Conservation (phyloP, 2,888 invertebrate genomes). For the Heteropelma amictum region DNA sequence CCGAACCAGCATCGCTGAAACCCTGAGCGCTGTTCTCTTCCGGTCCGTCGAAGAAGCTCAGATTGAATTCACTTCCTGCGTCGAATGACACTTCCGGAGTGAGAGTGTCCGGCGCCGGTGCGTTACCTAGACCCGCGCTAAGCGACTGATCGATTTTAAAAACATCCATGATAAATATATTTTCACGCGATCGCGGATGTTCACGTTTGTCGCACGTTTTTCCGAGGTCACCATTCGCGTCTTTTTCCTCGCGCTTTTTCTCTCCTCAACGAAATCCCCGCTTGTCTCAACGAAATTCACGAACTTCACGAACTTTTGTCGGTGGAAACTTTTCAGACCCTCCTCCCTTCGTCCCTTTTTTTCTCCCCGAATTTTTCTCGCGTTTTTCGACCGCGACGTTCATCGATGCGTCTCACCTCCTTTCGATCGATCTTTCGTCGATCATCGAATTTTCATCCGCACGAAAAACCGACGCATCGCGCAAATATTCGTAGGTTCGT, state of each 20-base stretch:
- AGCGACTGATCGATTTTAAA: slow-evolving; percentile 85
- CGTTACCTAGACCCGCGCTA: slow-evolving; percentile 82
- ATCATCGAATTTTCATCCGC: neutral
- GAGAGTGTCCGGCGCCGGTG: slow-evolving; percentile 82
- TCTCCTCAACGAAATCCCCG: neutral
- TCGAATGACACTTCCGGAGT: slow-evolving; percentile 85
- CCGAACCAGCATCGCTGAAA: slow-evolving; percentile 84
- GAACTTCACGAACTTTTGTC: too few species aligned
- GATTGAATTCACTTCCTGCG: slow-evolving; percentile 88
- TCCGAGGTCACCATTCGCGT: slow-evolving; percentile 66
- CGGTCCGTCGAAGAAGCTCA: slow-evolving; percentile 87
- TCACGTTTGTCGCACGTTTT: slow-evolving; percentile 47
- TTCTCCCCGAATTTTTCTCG: neutral
- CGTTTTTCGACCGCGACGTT: neutral
- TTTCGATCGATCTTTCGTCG: neutral
- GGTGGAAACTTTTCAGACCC: neutral
- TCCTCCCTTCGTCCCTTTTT: neutral
- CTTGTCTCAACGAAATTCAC: too few species aligned
- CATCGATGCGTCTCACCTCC: neutral
- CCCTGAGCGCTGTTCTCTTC: slow-evolving; percentile 85
- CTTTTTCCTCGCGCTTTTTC: slow-evolving; percentile 18
- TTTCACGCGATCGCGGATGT: slow-evolving; percentile 22
- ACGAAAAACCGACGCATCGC: too few species aligned
- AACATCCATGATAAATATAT: slow-evolving; percentile 82
- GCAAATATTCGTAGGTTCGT: neutral